Percentiles rank a stretch among this genome's conserved stretches.
These are phyloP conservation scores for Eurytoma adleriae DNA, from an alignment of 2,888 invertebrate species.

Conservation along the genomic window DNA sequence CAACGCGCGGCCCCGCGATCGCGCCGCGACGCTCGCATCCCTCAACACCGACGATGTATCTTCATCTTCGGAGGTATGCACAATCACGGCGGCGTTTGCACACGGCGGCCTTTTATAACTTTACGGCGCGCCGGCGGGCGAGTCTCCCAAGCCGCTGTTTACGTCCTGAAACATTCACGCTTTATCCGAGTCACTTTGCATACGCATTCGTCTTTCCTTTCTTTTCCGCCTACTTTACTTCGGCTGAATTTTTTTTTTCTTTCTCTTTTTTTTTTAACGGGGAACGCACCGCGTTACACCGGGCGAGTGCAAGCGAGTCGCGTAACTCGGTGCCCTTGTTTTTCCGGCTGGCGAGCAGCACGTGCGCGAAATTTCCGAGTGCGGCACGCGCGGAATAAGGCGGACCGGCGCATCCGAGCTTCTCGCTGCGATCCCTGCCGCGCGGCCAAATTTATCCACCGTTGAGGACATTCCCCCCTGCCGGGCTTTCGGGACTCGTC, in stretches of 20 bases:
- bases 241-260: background rate
- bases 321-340: background rate
- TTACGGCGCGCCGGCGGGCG: background rate
- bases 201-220: constrained; percentile 28
- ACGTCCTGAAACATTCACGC: constrained; percentile 60
- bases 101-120: no score
- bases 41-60: background rate
- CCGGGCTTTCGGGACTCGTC: no score
- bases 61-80: constrained; percentile 5
- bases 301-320: background rate
- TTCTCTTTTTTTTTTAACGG: background rate
- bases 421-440: no score
- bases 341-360: constrained; percentile 45
- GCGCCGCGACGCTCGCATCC: background rate
- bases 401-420: background rate
- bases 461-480: no score
- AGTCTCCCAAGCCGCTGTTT: constrained; percentile 49
- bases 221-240: background rate
- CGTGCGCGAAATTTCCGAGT: constrained; percentile 63
- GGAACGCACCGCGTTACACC: background rate
- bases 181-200: constrained; percentile 60
- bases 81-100: background rate
- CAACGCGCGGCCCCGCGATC: background rate
- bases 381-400: constrained; percentile 34
- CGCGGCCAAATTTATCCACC: no score